These are phyloP conservation scores for Poecilia wingei DNA, from an alignment of 2,797 vertebrate species.

Conservation along the genomic window DNA sequence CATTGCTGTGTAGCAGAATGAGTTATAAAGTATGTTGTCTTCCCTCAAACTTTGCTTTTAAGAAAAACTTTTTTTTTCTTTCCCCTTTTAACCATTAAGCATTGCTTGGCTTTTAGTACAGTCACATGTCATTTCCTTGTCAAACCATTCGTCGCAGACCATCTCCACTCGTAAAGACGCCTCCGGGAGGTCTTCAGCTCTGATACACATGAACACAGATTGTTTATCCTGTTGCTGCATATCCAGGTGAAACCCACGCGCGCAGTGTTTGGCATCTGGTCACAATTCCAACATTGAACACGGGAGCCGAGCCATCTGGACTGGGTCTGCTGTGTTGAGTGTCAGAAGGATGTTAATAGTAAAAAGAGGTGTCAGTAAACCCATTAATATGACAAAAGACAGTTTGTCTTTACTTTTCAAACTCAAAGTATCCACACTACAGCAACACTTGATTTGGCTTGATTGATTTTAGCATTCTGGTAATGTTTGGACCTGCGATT, in stretches of 20 bases:
- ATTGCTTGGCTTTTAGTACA: slow-evolving; percentile 15
- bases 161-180: slow-evolving; percentile 16
- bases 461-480: slow-evolving; percentile 77
- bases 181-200: slow-evolving; percentile 28
- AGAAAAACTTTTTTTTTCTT: background rate
- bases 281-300: slow-evolving; percentile 49
- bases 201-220: slow-evolving; percentile 19
- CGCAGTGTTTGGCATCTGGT: slow-evolving; percentile 52
- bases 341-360: slow-evolving; percentile 24
- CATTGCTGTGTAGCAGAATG: slow-evolving; percentile 36
- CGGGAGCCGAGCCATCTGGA: slow-evolving; percentile 58
- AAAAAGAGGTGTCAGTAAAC: slow-evolving; percentile 10
- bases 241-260: slow-evolving; percentile 57
- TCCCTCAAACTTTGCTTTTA: slow-evolving; percentile 14
- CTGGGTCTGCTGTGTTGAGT: slow-evolving; percentile 28
- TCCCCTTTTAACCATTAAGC: background rate
- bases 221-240: slow-evolving; percentile 41
- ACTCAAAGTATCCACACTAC: background rate
- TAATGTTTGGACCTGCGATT: slow-evolving; percentile 67
- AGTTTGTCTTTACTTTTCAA: background rate
- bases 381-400: background rate
- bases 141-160: slow-evolving; percentile 22
- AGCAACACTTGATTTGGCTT: slow-evolving; percentile 23
- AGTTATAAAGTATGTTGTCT: slow-evolving; percentile 9
- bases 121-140: slow-evolving; percentile 34